Percentiles rank a stretch among this genome's conserved stretches.
Conservation (phyloP, 2,113 vertebrate genomes). For the Macrotus californicus region DNA sequence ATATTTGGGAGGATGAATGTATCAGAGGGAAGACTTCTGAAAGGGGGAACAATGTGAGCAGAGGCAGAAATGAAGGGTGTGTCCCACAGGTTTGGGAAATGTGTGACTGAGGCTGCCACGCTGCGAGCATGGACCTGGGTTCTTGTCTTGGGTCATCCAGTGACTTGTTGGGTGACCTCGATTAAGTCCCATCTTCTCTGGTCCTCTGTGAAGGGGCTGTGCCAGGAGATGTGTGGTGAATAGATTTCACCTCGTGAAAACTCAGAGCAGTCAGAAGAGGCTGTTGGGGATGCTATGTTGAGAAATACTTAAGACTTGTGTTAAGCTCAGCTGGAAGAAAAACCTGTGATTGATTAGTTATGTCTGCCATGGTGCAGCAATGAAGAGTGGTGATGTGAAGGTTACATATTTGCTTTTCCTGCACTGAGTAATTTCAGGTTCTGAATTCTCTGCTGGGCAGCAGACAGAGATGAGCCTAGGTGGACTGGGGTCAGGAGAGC, state of each 20-base stretch:
- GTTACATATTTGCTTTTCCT: neutral
- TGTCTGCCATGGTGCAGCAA: neutral
- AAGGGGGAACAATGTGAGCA: neutral
- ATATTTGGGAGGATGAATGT: neutral
- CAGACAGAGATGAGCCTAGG: neutral
- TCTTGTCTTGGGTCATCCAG: constrained; percentile 3
- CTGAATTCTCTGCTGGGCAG: neutral
- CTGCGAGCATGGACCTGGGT: neutral
- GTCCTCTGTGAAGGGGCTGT: neutral
- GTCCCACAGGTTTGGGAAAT: neutral
- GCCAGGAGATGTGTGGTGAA: neutral
- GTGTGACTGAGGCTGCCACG: neutral
- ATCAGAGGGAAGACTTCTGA: neutral
- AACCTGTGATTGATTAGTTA: neutral
- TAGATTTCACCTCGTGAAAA: neutral
- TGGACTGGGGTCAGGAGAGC: neutral
- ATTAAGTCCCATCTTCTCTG: neutral
- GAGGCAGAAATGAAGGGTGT: neutral
- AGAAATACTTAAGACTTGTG: neutral
- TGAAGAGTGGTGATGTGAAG: neutral
- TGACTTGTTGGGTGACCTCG: neutral
- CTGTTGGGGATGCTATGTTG: neutral
- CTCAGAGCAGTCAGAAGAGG: neutral
- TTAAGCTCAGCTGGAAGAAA: neutral
- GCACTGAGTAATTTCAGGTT: neutral